phyloP scores from a whole-genome alignment of 2,888 invertebrate genomes.

The Drosophila sordidapex region DNA sequence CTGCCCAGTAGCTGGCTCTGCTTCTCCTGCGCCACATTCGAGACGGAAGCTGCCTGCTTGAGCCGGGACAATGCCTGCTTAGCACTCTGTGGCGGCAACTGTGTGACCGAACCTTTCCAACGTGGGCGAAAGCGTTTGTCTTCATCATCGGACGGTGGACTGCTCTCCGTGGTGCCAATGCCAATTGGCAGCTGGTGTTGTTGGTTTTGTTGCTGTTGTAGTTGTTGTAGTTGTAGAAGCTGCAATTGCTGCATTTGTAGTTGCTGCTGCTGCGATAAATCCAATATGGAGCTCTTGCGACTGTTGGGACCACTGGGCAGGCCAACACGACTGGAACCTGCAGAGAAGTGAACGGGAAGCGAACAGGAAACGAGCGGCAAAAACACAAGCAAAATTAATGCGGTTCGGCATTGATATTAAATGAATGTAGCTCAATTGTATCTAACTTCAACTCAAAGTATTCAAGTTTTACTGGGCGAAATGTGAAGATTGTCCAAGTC shows the following conservation, averaged over 20 bases:
- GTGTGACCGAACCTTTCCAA: conserved; percentile 84
- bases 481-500: conserved; percentile 48
- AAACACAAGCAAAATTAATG: conserved; percentile 10
- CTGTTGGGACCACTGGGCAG: conserved; percentile 81
- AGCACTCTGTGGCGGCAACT: conserved; percentile 77
- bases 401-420: conserved; percentile 6
- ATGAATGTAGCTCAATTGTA: conserved; percentile 31
- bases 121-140: conserved; percentile 80
- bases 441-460: conserved; percentile 65
- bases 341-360: neutral
- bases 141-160: conserved; percentile 87
- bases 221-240: conserved; percentile 68
- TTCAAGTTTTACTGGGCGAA: conserved; percentile 57
- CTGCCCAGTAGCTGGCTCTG: conserved; percentile 61
- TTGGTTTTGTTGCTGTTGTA: conserved; percentile 79
- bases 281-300: conserved; percentile 87
- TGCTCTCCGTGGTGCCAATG: conserved; percentile 85
- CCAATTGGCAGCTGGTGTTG: conserved; percentile 80
- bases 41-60: conserved; percentile 82
- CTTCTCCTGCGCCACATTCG: conserved; percentile 81
- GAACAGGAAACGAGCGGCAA: neutral
- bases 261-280: conserved; percentile 84
- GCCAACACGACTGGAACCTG: conserved; percentile 85
- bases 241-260: conserved; percentile 82
- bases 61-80: conserved; percentile 82